Conservation (phyloP, 2,113 vertebrate genomes). For the Carettochelys insculpta region DNA sequence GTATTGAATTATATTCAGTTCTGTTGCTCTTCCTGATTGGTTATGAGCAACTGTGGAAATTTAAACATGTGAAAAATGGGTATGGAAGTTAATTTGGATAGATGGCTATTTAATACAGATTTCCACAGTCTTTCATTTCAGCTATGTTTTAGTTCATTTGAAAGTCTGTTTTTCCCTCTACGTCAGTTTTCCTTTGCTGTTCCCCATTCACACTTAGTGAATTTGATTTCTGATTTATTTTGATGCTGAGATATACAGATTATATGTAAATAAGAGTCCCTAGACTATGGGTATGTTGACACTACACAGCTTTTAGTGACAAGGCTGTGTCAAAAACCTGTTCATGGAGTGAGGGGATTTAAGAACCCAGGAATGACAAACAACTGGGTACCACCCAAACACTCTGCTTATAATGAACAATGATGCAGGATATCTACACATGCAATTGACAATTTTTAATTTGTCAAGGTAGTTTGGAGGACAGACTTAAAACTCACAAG, state of each 20-base stretch:
- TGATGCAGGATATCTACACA: too few relatives aligned
- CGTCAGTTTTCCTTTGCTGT: not conserved
- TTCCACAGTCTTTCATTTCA: not conserved
- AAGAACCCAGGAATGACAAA: too few relatives aligned
- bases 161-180: not conserved
- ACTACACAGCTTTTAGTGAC: too few relatives aligned
- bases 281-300: too few relatives aligned
- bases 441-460: too few relatives aligned
- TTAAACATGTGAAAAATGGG: not conserved
- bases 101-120: not conserved
- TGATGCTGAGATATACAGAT: not conserved
- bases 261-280: not conserved
- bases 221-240: not conserved
- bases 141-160: not conserved
- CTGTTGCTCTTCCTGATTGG: not conserved
- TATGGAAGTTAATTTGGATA: not conserved
- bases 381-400: too few relatives aligned
- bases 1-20: not conserved
- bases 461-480: not conserved
- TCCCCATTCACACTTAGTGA: not conserved
- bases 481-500: not conserved
- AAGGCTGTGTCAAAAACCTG: too few relatives aligned
- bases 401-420: too few relatives aligned
- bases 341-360: too few relatives aligned
- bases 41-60: not conserved